phyloP scores from a whole-genome alignment of 2,113 vertebrate species.

The Prunella himalayana region DNA sequence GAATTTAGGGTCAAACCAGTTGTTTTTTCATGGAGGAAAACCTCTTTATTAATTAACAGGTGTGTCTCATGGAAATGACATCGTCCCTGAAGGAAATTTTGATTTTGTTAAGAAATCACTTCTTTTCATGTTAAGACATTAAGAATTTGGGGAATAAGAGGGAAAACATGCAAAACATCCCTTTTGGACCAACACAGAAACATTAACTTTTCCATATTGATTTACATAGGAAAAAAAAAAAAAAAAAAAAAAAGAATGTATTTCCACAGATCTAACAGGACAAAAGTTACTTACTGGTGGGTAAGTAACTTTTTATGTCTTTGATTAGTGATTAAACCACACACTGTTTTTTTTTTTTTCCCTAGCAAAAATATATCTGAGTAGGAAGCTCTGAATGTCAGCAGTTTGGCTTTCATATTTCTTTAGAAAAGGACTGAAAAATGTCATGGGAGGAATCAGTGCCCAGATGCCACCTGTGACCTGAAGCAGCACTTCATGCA shows the following conservation, averaged over 20 bases:
- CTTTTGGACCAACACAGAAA: background rate
- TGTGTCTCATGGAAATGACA: background rate
- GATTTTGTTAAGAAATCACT: background rate
- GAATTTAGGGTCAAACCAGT: background rate
- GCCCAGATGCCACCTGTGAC: background rate
- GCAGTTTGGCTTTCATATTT: background rate
- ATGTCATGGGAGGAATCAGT: accelerated
- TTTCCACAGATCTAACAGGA: background rate
- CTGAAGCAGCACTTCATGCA: background rate
- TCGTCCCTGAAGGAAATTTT: background rate
- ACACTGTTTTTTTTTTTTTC: background rate
- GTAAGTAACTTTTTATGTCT: background rate
- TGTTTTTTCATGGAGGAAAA: background rate
- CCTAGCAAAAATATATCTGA: background rate
- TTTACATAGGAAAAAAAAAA: background rate
- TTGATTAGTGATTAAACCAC: background rate
- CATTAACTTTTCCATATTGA: background rate
- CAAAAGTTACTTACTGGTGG: background rate
- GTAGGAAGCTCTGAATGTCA: background rate
- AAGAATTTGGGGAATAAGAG: background rate
- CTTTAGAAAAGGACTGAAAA: background rate
- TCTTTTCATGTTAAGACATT: background rate
- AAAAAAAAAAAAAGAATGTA: background rate
- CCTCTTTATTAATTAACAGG: background rate
- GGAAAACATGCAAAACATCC: background rate